These are phyloP conservation scores for Perccottus glenii DNA, from an alignment of 2,113 vertebrate species.

Conservation along the genomic window DNA sequence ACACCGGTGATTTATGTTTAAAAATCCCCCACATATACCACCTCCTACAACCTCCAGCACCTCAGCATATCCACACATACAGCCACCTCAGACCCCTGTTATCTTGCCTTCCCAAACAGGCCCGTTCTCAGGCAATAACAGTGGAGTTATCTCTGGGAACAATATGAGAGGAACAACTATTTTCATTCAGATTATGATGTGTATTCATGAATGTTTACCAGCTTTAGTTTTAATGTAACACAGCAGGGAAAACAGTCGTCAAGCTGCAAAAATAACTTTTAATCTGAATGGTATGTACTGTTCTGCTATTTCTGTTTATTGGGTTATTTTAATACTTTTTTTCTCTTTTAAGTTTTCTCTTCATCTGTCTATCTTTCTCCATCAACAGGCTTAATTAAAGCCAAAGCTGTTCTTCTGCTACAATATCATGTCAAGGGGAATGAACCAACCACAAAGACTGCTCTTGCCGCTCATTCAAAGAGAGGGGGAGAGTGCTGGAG, in stretches of 20 bases:
- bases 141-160: conserved; percentile 60
- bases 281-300: conserved; percentile 33
- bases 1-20: conserved; percentile 72
- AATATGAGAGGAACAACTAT: conserved; percentile 63
- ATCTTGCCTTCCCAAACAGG: conserved; percentile 59
- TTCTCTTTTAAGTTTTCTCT: conserved; percentile 3
- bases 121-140: conserved; percentile 40
- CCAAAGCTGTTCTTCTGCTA: conserved; percentile 61
- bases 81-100: conserved; percentile 48
- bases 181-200: conserved; percentile 66
- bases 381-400: conserved; percentile 69
- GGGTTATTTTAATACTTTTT: conserved; percentile 26
- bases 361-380: conserved; percentile 53
- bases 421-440: conserved; percentile 70
- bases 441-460: conserved; percentile 66
- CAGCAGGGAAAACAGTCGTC: conserved; percentile 39
- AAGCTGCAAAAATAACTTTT: conserved; percentile 38
- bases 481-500: conserved; percentile 22
- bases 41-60: conserved; percentile 58
- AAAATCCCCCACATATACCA: conserved; percentile 56
- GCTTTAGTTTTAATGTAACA: conserved; percentile 47
- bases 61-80: conserved; percentile 35
- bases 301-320: conserved; percentile 26
- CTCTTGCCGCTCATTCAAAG: conserved; percentile 31
- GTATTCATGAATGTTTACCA: conserved; percentile 67